Evolutionary conservation across 2,888 invertebrate genomes (phyloP), one percentile per base, ranked within the genome.

Genomic region (Parasteatoda lunata): DNA sequence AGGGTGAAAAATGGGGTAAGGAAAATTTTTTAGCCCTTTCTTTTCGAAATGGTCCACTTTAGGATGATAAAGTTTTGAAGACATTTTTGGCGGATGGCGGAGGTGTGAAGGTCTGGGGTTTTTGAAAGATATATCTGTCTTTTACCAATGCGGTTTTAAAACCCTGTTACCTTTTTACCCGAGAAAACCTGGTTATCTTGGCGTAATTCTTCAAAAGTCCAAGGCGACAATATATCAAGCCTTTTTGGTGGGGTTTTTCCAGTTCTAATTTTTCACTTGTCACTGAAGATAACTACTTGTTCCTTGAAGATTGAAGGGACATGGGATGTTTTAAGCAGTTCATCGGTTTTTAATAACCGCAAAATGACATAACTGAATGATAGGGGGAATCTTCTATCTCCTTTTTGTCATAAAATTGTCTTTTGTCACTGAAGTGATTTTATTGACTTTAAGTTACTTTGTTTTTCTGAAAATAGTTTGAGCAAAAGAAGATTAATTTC

Each of bases 201-300:
- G 54, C 49, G 85, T 77, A 77, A 80, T 85, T 80, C 80, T 80
- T 85, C 85, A 80, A 84, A 52, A 59, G 69, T 49, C 69, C 45
- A 45, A 59, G 85, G 48, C 76, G 85, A 85, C 85, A 85, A 85
- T 85, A 85, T 79, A 85, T 85, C 85, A 85, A 48, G 79, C 51
- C 65, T 47, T 47, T 81, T 81, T 66, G 65, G 80, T 75, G 59
- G 9, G 59, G 47, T 85, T 85, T 85, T 85, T 85, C 85, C 79
- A 79, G 75, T 70, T 79, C 79, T 85, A 85, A 85, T 85, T 85
- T 79, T 85, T 85, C 85, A 79, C 79, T 65, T 85, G 85, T 85
- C 85, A 75, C 51, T n/a, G 30, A 69, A 66, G 81, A 81, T 81
- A 81, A 81, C 81, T 75, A 47, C 68, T 45, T 59, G 52, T 70